phyloP scores from a whole-genome alignment of 64 coral and sea anemone genomes.

The Trachythela sp. region DNA sequence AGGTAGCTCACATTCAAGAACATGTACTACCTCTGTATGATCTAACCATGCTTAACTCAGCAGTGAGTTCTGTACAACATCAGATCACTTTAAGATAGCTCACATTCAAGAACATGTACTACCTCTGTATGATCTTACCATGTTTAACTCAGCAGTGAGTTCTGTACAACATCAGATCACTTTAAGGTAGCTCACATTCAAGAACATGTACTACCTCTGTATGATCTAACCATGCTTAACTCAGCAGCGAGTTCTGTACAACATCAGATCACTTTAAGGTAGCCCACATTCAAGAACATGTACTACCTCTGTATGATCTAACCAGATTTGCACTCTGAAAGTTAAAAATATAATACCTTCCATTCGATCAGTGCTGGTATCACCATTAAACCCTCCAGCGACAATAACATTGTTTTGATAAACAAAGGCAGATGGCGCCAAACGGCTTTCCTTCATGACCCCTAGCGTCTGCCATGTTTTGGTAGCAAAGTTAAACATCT shows the following conservation, averaged over 20 bases:
- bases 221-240: too few species aligned
- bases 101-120: too few species aligned
- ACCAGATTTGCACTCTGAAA: background rate
- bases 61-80: too few species aligned
- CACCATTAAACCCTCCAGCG: background rate
- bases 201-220: background rate
- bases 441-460: background rate
- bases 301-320: background rate
- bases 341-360: background rate
- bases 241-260: background rate
- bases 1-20: too few species aligned
- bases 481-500: background rate
- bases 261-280: background rate
- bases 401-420: constrained; percentile 21
- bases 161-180: background rate
- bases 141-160: background rate
- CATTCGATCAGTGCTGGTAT: background rate
- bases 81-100: too few species aligned
- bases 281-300: background rate
- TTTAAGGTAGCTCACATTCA: background rate
- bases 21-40: too few species aligned
- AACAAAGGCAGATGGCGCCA: background rate
- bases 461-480: background rate
- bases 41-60: too few species aligned
- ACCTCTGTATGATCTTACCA: background rate